A percentile compares a stretch with the other conserved stretches of the same genome.
Conservation (phyloP, 2,113 vertebrate genomes). For the Sinocyclocheilus maitianheensis region DNA sequence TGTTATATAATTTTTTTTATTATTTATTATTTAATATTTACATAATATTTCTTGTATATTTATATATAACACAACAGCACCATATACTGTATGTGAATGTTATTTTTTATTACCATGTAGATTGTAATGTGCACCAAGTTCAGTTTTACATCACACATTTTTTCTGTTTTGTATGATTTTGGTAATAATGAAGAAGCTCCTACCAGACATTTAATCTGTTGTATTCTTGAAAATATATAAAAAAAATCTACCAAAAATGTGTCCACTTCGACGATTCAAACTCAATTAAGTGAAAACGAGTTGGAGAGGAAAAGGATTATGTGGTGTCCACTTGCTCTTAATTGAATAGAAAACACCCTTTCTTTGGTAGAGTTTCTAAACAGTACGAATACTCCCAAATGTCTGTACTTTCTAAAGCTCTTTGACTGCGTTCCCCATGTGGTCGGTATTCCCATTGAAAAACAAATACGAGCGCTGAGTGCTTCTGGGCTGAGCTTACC, state of each 20-base stretch:
- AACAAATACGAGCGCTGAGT: constrained; percentile 57
- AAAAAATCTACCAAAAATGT: neutral
- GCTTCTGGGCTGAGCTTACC: constrained; percentile 57
- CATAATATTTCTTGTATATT: neutral
- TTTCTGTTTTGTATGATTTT: neutral
- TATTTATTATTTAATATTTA: neutral
- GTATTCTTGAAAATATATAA: neutral
- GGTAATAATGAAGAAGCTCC: neutral
- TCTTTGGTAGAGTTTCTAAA: constrained; percentile 49
- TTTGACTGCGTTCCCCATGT: constrained; percentile 57
- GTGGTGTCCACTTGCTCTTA: constrained; percentile 44
- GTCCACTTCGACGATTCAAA: constrained; percentile 28
- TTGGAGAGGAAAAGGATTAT: constrained; percentile 38
- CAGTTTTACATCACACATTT: neutral
- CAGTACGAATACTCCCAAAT: constrained; percentile 49
- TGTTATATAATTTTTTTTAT: neutral
- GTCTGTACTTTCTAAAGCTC: constrained; percentile 53
- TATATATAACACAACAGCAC: neutral
- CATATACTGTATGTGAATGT: neutral
- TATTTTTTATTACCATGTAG: neutral
- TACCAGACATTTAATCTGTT: neutral
- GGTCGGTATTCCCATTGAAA: constrained; percentile 57
- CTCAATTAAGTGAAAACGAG: constrained; percentile 44
- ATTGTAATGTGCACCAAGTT: neutral
- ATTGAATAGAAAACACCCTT: constrained; percentile 53